Percentiles rank a stretch among this genome's conserved stretches.
Conservation (phyloP, 2,113 vertebrate species). For the Phaethornis superciliosus region DNA sequence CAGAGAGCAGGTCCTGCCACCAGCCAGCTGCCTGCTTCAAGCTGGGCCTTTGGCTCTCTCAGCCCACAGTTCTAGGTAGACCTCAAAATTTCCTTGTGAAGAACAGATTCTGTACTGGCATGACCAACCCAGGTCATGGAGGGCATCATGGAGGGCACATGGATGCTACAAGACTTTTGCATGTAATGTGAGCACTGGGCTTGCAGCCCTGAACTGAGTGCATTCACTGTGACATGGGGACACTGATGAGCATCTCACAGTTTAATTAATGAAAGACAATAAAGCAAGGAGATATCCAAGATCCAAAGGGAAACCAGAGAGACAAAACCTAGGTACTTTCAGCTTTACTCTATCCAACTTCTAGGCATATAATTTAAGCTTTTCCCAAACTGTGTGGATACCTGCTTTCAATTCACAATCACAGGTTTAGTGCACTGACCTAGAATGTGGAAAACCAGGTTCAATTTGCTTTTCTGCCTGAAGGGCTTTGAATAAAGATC, state of each 20-base stretch:
- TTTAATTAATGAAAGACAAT: background rate
- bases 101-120: background rate
- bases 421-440: background rate
- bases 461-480: constrained; percentile 12
- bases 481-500: background rate
- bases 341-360: background rate
- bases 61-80: background rate
- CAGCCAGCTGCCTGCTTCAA: background rate
- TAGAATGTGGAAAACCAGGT: background rate
- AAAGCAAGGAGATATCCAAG: background rate
- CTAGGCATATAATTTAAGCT: background rate
- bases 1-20: background rate
- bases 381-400: background rate
- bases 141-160: background rate
- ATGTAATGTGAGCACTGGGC: background rate
- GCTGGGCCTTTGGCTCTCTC: background rate
- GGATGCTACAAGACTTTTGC: background rate
- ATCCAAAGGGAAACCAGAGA: background rate
- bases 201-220: background rate
- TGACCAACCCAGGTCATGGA: background rate
- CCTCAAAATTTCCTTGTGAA: background rate
- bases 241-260: background rate
- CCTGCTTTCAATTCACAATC: background rate
- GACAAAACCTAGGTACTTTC: background rate
- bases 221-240: fast-evolving